Evolutionary conservation across 2,797 vertebrate species (phyloP), one percentile per base, ranked within the genome.

Genomic region (Lagorchestes hirsutus): DNA sequence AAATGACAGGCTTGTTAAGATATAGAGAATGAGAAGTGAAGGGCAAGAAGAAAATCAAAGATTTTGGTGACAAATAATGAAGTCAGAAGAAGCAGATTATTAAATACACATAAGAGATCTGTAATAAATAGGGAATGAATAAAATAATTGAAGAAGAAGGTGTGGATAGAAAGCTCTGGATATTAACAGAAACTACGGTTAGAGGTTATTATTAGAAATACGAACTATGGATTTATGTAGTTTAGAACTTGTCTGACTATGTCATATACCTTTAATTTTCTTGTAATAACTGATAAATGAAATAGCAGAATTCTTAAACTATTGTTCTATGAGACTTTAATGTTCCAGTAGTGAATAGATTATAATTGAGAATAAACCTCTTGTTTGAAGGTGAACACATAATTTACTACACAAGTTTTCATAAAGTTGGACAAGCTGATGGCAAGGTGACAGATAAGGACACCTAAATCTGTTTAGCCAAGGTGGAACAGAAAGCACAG

Each of bases 401-500:
- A 82, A 82, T 82, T 82, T 82, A 27, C 40, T 82, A 46, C 1
- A 27, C 13, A 50, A 87, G 22, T 50, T 87, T 46, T 87, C 40
- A 87, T 87, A 12, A 87, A 87, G 40, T 50, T 87, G 12, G 74
- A 50, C 74, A 87, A 27, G 40, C 9, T 46, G 94, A 93, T 96
- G 93, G 97, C 74, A 95, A 91, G 18, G 46, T 92, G 93, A 97
- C 93, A 96, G 52, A 55, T 55, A 97, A 55, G 91, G 58, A 1
- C 22, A 93, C 91, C 57, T 97, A 82, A 96, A 40, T 95, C 58
- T 97, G 52, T 92, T 93, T 55, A 96, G 55, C 52, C 54, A 95
- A 90, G 67, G 28, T 58, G n/a, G 95, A 5, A 94, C 28, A 58
- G 16, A 57, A 97, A 97, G 58, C 54, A 92, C 24, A 91, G 18